Base-by-base conservation (phyloP, 35 echinoderm and acorn worm species). In the Anneissia japonica region DNA sequence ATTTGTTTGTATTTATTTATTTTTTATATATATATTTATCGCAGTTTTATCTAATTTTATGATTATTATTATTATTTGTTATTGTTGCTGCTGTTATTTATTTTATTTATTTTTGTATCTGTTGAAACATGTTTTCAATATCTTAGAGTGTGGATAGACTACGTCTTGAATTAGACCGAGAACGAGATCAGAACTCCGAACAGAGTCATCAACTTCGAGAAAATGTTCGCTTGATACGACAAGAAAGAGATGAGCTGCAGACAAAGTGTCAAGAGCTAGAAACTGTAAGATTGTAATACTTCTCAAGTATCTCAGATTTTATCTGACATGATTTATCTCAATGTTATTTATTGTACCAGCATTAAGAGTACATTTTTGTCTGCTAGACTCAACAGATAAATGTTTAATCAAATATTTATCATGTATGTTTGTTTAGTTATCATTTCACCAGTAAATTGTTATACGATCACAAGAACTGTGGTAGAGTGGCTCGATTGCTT, bases 181-280 rank as follows among this genome's bases (percentile, higher is more conserved):
- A 98, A 76, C 74, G 88, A 82, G 75, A 91, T 29, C 89, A 93
- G 33, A 31, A 91, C 30, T 86, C 85, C 34, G 95, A 91, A 85
- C 92, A 98, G 81, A 82, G 88, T 56, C 77, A 81, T 21, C 81
- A 84, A 35, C 79, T 94, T 13, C 91, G 84, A 74, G 95, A 98
- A 41, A 79, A 74, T 40, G 34, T 91, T 74, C 93, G 87, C 46
- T 92, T 91, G 32, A 74, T 83, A 13, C 87, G 92, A 36, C 46
- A 31, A 23, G 95, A 98, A 84, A 93, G 93, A 82, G 88, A 79
- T 30, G 91, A 93, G 73, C 73, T 82, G 6, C 76, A 74, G 0
- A 72, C 92, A 26, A 82, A 79, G 77, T 91, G 86, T 81, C 95
- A 98, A 82, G 95, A 98, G 86, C 46, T 98, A 55, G 95, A 98